These are phyloP conservation scores for Pachliopta kotzebuea DNA, from an alignment of 2,888 invertebrate genomes.

Conservation along the genomic window DNA sequence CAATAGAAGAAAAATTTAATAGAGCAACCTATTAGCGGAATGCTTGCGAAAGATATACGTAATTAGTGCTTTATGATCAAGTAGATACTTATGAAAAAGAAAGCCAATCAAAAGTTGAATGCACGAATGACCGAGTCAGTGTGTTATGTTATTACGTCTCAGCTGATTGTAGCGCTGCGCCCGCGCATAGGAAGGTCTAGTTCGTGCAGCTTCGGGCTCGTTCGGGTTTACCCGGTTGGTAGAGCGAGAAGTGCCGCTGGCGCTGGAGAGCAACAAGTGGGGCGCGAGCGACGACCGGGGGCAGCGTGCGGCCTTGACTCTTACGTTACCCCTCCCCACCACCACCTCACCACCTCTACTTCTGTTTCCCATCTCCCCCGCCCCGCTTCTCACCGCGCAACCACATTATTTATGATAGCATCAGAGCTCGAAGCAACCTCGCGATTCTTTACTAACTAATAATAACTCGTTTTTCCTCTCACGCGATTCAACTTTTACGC, in stretches of 20 bases:
- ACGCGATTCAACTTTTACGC: slow-evolving; percentile 69
- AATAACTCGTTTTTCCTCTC: slow-evolving; percentile 80
- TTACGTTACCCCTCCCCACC: slow-evolving; percentile 53
- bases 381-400: slow-evolving; percentile 64
- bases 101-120: slow-evolving; percentile 80
- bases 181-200: slow-evolving; percentile 77
- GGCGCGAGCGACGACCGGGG: slow-evolving; percentile 88
- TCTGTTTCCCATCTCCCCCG: slow-evolving; percentile 48
- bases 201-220: slow-evolving; percentile 63
- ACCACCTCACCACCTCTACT: slow-evolving; percentile 40
- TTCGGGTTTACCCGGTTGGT: slow-evolving; percentile 56
- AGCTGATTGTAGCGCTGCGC: slow-evolving; percentile 74
- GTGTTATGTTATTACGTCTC: slow-evolving; percentile 79
- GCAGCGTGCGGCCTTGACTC: slow-evolving; percentile 89
- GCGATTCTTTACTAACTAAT: slow-evolving; percentile 76
- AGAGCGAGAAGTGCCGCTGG: slow-evolving; percentile 53
- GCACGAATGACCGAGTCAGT: slow-evolving; percentile 81
- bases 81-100: slow-evolving; percentile 71
- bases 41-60: slow-evolving; percentile 7
- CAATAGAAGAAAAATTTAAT: background rate
- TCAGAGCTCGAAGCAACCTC: slow-evolving; percentile 73
- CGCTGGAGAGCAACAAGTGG: slow-evolving; percentile 67
- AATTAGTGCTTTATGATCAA: slow-evolving; percentile 44
- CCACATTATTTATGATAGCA: slow-evolving; percentile 79
- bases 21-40: background rate